Percentiles rank a stretch among this genome's conserved stretches.
These are phyloP conservation scores for Cotesia chilonis DNA, from an alignment of 1,140 invertebrate genomes.

Conservation along the genomic window DNA sequence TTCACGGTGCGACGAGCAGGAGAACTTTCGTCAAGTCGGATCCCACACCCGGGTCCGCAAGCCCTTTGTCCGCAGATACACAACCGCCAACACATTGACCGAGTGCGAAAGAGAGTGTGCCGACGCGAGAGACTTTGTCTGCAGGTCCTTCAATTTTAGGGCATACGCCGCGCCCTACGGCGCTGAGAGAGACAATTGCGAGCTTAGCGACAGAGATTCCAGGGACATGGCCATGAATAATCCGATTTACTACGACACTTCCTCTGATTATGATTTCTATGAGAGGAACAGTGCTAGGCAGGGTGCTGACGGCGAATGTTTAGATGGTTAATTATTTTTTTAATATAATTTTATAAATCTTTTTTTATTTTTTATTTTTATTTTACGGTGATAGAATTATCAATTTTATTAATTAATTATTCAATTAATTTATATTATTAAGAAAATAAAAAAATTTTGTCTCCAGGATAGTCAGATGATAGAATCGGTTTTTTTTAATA, in stretches of 20 bases:
- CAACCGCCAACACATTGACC: conserved; percentile 75
- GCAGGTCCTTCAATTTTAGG: conserved; percentile 85
- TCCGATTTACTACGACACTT: conserved; percentile 83
- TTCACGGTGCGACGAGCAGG: conserved; percentile 78
- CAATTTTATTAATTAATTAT: too few relatives aligned
- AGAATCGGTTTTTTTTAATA: too few relatives aligned
- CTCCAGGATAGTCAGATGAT: too few relatives aligned
- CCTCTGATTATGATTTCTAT: conserved; percentile 87
- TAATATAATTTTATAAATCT: neutral
- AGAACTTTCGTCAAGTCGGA: conserved; percentile 83
- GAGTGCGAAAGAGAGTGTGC: conserved; percentile 85
- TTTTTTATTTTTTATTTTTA: too few relatives aligned
- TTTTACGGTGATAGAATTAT: too few relatives aligned
- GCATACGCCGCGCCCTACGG: conserved; percentile 69
- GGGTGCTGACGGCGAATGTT: conserved; percentile 76
- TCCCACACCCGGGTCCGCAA: conserved; percentile 78
- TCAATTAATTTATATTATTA: too few relatives aligned
- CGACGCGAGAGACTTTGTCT: conserved; percentile 85
- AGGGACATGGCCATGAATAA: conserved; percentile 85
- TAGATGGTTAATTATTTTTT: conserved; percentile 74
- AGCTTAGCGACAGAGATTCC: conserved; percentile 86
- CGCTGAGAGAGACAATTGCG: conserved; percentile 84
- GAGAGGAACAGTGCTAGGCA: conserved; percentile 78
- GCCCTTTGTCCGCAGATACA: conserved; percentile 79
- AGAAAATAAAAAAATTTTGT: too few relatives aligned